Evolutionary conservation across 2,113 vertebrate genomes (phyloP), one percentile per base, ranked within the genome.

Genomic region (Hypocryptadius cinnamomeus): DNA sequence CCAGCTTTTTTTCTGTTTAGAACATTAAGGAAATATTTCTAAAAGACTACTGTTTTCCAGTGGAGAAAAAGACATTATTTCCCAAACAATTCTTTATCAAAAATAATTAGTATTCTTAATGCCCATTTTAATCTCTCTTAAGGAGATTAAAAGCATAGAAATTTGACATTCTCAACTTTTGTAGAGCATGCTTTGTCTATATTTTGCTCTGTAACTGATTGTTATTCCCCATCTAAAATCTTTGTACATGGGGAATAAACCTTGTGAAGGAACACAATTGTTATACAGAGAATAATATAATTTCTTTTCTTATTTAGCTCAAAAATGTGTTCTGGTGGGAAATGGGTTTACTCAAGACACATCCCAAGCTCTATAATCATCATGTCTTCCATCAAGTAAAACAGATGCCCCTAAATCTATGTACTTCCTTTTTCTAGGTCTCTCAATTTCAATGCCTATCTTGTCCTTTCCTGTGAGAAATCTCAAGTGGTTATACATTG

Each of bases 291-390:
- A 51, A 33, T 4, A 3, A 21, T 6, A 8, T 9, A 5, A 27
- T 14, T 30, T 51, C 53, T 87, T 86, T 60, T 35, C 9, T 70
- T 47, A n/a, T 35, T 63, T 81, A 57, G 15, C 7, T 87, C 22
- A n/a, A 40, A 87, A 87, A 76, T 37, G 7, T 2, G 2, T 57
- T 76, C 61, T 7, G 47, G 23, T 27, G 79, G 28, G 15, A 84
- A 72, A 81, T 1, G 37, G 4, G 15, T 53, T 85, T 78, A 69
- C 21, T 37, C 0, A 0, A 72, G 9, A 60, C 57, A 60, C 57
- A 60, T 37, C 57, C 16, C n/a, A 60, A 37, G n/a, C 23, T 18
- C n/a, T 60, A 37, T 25, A 60, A 37, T 60, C 57, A 25, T 25
- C n/a, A 37, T 18, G 24, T 18, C 27, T 37, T 60, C 35, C 27